phyloP scores from a whole-genome alignment of 1,140 invertebrate species.

The Rhagoletis zephyria region DNA sequence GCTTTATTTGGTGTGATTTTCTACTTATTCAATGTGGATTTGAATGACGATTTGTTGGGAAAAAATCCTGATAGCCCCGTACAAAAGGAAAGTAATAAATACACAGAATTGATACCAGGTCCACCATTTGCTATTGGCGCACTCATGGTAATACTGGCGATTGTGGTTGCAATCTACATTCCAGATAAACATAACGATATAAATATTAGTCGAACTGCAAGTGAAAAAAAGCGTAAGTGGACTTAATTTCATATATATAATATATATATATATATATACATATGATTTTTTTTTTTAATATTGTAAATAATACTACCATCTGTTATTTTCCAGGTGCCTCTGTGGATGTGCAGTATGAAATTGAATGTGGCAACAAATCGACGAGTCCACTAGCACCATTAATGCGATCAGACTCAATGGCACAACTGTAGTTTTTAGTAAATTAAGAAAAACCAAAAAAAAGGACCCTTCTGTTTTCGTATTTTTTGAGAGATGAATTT shows the following conservation, averaged over 20 bases:
- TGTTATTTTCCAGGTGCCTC: constrained; percentile 76
- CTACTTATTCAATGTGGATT: constrained; percentile 97
- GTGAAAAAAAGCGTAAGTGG: constrained; percentile 73
- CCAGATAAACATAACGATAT: constrained; percentile 79
- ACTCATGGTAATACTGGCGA: constrained; percentile 93
- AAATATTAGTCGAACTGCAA: constrained; percentile 73
- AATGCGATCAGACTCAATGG: constrained; percentile 83
- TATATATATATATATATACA: constrained; percentile 59
- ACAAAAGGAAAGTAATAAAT: constrained; percentile 65
- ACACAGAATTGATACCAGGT: constrained; percentile 89
- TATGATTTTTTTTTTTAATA: background rate
- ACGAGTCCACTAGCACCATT: constrained; percentile 85
- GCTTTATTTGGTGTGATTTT: constrained; percentile 98
- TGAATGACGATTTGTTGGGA: constrained; percentile 82
- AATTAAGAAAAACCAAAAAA: constrained; percentile 54
- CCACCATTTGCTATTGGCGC: constrained; percentile 99
- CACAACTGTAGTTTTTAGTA: constrained; percentile 77
- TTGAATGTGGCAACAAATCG: constrained; percentile 82
- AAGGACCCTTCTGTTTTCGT: constrained; percentile 43
- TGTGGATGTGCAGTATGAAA: constrained; percentile 84
- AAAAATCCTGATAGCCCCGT: constrained; percentile 59
- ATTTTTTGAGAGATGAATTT: constrained; percentile 53
- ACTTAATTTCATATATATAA: background rate
- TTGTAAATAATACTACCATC: background rate
- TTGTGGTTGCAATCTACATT: constrained; percentile 93